These are phyloP conservation scores for Drosophila leontia DNA, from an alignment of 1,140 invertebrate species.

Conservation along the genomic window DNA sequence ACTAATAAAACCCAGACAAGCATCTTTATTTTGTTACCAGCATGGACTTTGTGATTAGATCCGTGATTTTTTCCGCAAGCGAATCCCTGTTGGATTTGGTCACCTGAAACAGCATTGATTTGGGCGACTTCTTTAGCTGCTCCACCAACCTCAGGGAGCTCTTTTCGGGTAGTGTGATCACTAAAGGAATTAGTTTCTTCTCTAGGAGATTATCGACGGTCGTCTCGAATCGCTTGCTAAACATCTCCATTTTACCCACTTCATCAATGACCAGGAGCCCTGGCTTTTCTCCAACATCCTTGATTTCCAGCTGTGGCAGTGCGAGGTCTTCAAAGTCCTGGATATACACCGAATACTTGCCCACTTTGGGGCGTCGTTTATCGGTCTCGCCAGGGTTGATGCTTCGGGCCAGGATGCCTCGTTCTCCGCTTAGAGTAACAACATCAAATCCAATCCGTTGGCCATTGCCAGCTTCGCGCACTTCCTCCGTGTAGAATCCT, in stretches of 20 bases:
- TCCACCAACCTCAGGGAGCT: conserved; percentile 42
- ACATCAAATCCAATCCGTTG: conserved; percentile 67
- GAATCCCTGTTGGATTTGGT: conserved; percentile 45
- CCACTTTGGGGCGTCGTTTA: conserved; percentile 48
- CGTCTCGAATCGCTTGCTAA: conserved; percentile 47
- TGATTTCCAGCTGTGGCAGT: conserved; percentile 22
- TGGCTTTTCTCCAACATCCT: neutral
- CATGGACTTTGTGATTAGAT: conserved; percentile 8
- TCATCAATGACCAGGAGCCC: conserved; percentile 60
- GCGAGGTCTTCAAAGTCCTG: conserved; percentile 54
- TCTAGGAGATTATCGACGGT: conserved; percentile 16
- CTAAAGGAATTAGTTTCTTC: conserved; percentile 1
- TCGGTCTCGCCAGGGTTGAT: neutral
- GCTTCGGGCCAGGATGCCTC: conserved; percentile 49
- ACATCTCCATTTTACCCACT: conserved; percentile 68
- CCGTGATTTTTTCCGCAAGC: conserved; percentile 25
- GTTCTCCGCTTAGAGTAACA: conserved; percentile 43
- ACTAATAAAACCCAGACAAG: conserved; percentile 35
- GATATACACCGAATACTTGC: conserved; percentile 64
- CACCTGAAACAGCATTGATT: conserved; percentile 25
- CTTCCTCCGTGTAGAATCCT: conserved; percentile 69
- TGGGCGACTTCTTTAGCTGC: conserved; percentile 20
- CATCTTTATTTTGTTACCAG: conserved; percentile 38
- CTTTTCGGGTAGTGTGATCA: conserved; percentile 45
- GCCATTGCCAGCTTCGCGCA: conserved; percentile 14